Evolutionary conservation across 2,797 vertebrate species (phyloP), one percentile per base, ranked within the genome.

Genomic region (Tangara arthus): DNA sequence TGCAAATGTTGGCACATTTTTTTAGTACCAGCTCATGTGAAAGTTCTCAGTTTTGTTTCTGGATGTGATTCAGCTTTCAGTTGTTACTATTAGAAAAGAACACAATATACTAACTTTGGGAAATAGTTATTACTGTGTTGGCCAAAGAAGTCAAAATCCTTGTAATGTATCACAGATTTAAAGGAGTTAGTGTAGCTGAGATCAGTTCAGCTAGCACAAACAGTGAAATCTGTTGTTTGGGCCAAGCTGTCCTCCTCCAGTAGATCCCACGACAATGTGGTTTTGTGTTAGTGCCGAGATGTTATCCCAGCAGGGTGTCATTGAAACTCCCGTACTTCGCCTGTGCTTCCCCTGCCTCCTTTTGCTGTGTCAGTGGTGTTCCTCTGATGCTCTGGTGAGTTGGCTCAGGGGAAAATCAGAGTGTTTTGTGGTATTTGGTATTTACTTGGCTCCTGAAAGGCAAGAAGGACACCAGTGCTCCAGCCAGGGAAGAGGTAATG

Each of bases 71-170:
- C 20, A 69, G 82, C 47, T 96, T 95, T 73, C 64, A 56, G n/a
- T 94, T 44, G 19, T 72, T 84, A 42, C 82, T 89, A 6, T 55
- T 63, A 76, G 63, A 82, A 96, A 96, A 90, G 57, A 82, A 61
- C 59, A 44, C 15, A 41, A 78, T 90, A 71, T 60, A 28, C 66
- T 82, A 49, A 94, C 94, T 96, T 95, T 52, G 73, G 70, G 71
- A 95, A 94, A 85, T 44, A 77, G 39, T 21, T 94, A 79, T 93
- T 96, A 34, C 60, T 81, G 10, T 7, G 8, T 87, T 68, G 32
- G 61, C 82, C 60, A 80, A 65, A 79, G 93, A 90, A 76, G 80
- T 93, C 26, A 84, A 82, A 72, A 77, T 85, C 56, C 56, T 92
- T 88, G 64, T 78, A 44, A 28, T 6, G 3, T 91, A 83, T 64